Base-by-base conservation (phyloP, 2,888 invertebrate genomes). In the Myopa testacea region DNA sequence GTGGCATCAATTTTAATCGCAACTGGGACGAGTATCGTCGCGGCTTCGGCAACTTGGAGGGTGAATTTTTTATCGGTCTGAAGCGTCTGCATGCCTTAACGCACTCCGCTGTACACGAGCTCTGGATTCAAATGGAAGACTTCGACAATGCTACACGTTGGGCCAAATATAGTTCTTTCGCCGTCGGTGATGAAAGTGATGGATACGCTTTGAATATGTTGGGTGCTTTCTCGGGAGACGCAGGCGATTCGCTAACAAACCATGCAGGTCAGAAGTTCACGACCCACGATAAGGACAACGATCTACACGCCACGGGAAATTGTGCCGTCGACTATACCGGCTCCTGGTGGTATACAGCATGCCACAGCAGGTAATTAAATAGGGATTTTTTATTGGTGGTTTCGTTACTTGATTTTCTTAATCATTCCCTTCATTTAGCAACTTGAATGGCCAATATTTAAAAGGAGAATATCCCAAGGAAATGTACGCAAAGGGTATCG, bases 331-430 rank as follows among this genome's bases (percentile, higher is more conserved):
- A 92, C 76, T 93, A 93, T 81, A 91, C 91, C 2, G 94, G 93
- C 0, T 93, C 92, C 4, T 94, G 94, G 94, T 94, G 94, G 94
- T 93, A 93, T 85, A 92, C n/a, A 92, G 91, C 82, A 67, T 93
- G 93, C 82, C 93, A 93, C 80, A 91, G 91, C 81, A 92, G 92
- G 26, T 10, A 34, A 26, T 40, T 8, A n/a, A n/a, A n/a, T n/a
- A 52, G 52, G 1, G 3, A 14, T 3, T 14, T 52, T 8, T 12
- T 12, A 14, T 1, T 52, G 14, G 8, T 12, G n/a, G 5, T 58
- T 58, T 10, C 19, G 19, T 12, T 58, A n/a, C 4, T 58, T 58
- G 2, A 1, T 19, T 58, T 12, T 14, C 12, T 55, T 16, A 55
- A 14, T 55, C 16, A 55, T 55, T 10, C 3, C 16, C 55, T 16